Percentiles rank a stretch among this genome's conserved stretches.
Evolutionary conservation across 2,888 invertebrate genomes (phyloP).

Genomic region (Lomographa bimaculata): DNA sequence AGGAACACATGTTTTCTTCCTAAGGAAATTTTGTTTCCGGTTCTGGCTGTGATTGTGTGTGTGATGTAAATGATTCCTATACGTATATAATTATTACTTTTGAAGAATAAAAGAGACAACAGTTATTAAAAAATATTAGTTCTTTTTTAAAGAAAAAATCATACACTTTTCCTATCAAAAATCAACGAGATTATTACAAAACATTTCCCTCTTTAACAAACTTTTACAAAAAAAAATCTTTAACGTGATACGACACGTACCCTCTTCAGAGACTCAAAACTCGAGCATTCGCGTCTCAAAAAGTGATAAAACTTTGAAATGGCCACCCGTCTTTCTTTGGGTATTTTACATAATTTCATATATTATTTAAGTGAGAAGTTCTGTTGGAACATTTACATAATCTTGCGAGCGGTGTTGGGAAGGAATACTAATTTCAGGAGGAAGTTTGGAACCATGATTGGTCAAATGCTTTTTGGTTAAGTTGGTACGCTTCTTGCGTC

Average conservation of each 20-base stretch:
- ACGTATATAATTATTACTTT: too few species aligned
- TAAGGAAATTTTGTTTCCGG: too few species aligned
- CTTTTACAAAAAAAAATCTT: constrained; percentile 9
- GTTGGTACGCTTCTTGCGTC: too few species aligned
- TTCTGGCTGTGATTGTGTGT: too few species aligned
- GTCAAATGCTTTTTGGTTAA: constrained; percentile 21
- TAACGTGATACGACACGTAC: constrained; percentile 29
- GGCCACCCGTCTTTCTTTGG: constrained; percentile 36
- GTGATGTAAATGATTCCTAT: too few species aligned
- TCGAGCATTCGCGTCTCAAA: constrained; percentile 35
- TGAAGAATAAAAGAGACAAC: too few species aligned
- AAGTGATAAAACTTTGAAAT: constrained; percentile 45
- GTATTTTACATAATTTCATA: constrained; percentile 59
- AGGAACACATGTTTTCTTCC: too few species aligned
- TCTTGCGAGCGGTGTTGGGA: constrained; percentile 35
- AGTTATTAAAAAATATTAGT: too few species aligned
- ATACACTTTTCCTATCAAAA: too few species aligned
- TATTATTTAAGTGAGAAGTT: constrained; percentile 59
- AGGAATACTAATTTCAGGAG: constrained; percentile 32
- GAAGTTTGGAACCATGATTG: constrained; percentile 24
- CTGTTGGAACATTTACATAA: constrained; percentile 48
- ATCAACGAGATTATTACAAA: constrained; percentile 1
- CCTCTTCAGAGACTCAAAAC: constrained; percentile 20
- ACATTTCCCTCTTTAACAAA: constrained; percentile 5
- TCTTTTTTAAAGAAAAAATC: too few species aligned